Evolutionary conservation across 2,888 invertebrate species (phyloP).

Genomic region (Malacosoma neustria): DNA sequence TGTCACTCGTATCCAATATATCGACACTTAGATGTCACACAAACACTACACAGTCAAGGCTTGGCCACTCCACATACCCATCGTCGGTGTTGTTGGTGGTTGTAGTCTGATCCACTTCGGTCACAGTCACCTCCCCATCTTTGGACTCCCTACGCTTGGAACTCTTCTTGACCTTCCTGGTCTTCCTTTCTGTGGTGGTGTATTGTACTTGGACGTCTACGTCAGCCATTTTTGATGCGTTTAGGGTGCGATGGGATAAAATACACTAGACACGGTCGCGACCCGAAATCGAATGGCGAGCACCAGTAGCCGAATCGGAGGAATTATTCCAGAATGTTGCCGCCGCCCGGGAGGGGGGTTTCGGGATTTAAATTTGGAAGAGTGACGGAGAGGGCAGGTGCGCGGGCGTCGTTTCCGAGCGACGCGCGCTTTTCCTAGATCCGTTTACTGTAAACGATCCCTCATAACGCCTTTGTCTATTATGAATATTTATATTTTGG

Average conservation of each 20-base stretch:
- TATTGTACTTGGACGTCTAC: constrained; percentile 91
- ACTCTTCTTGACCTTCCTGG: constrained; percentile 91
- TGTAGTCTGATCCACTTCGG: constrained; percentile 83
- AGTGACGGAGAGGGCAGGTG: constrained; percentile 75
- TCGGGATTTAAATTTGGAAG: constrained; percentile 74
- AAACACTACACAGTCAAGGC: constrained; percentile 36
- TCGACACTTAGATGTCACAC: constrained; percentile 47
- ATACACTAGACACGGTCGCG: constrained; percentile 72
- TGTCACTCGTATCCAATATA: constrained; percentile 33
- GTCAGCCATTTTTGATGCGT: constrained; percentile 84
- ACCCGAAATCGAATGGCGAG: constrained; percentile 74
- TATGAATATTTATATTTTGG: too few species aligned
- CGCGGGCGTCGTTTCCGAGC: constrained; percentile 66
- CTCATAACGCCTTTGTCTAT: not conserved
- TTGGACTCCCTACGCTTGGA: constrained; percentile 86
- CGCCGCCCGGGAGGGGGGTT: constrained; percentile 65
- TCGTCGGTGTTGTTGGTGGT: constrained; percentile 79
- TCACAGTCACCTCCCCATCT: constrained; percentile 87
- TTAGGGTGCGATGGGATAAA: constrained; percentile 32
- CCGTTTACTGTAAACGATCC: constrained; percentile 31
- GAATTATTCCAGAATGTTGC: constrained; percentile 75
- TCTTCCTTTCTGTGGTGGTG: constrained; percentile 90
- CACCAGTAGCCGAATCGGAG: constrained; percentile 63
- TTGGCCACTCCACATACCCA: constrained; percentile 87
- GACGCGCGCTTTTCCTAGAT: constrained; percentile 43